Percentiles rank a stretch among this genome's conserved stretches.
Conservation (phyloP, 2,113 vertebrate genomes). For the Bubo scandiacus region DNA sequence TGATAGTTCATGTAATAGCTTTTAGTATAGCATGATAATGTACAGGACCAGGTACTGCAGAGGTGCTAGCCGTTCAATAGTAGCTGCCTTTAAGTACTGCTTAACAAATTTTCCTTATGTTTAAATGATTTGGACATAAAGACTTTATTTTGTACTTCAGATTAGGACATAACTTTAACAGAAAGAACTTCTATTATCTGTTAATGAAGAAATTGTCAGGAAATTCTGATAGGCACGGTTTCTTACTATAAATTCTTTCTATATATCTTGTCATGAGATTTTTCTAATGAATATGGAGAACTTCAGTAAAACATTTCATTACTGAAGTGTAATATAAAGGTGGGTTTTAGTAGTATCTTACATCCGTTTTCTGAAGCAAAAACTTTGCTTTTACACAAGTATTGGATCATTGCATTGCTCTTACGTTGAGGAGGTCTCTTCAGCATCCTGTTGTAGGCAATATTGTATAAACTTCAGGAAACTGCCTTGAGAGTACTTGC, state of each 20-base stretch:
- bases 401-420: neutral
- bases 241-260: neutral
- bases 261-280: neutral
- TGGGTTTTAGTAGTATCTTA: neutral
- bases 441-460: neutral
- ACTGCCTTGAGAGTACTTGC: neutral
- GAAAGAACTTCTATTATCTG: neutral
- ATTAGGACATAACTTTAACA: neutral
- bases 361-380: neutral
- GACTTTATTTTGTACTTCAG: neutral
- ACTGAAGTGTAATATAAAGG: neutral
- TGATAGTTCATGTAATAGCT: neutral
- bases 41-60: neutral
- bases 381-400: neutral
- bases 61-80: accelerated
- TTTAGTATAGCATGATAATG: neutral
- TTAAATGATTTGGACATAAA: neutral
- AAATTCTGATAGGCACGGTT: neutral
- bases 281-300: neutral
- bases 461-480: neutral
- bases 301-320: neutral
- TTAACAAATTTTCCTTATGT: neutral
- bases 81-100: neutral
- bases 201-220: neutral
- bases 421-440: neutral